phyloP scores from a whole-genome alignment of 2,888 invertebrate species.

The Leptopilina syphax region DNA sequence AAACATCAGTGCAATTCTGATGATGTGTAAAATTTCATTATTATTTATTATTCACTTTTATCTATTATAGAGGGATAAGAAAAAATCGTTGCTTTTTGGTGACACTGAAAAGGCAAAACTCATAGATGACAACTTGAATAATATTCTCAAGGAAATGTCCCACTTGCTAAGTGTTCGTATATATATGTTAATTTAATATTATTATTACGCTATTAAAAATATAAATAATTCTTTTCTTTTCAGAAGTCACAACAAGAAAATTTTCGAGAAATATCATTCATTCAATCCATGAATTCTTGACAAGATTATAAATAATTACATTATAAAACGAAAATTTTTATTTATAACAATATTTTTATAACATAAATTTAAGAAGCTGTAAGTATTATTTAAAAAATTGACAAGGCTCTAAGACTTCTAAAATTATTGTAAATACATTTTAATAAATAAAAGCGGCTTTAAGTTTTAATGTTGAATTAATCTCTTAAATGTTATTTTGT shows the following conservation, averaged over 20 bases:
- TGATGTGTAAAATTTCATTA: background rate
- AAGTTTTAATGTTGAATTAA: no score
- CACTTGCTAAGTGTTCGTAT: background rate
- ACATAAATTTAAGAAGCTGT: background rate
- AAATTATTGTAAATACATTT: no score
- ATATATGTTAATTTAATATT: background rate
- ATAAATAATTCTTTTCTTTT: background rate
- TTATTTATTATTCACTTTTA: background rate
- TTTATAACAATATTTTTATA: constrained; percentile 7
- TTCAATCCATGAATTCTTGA: constrained; percentile 1
- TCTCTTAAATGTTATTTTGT: no score
- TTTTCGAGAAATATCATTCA: constrained; percentile 22
- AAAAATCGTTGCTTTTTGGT: background rate
- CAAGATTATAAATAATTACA: background rate
- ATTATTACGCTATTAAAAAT: background rate
- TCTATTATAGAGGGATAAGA: constrained; percentile 20
- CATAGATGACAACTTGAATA: constrained; percentile 22
- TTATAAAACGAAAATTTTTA: background rate
- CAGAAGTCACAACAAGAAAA: constrained; percentile 22
- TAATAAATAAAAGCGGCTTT: no score
- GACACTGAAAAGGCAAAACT: background rate
- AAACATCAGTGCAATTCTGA: background rate
- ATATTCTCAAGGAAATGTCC: constrained; percentile 24
- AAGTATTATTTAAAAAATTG: no score
- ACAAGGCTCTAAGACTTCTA: no score